A percentile compares a stretch with the other conserved stretches of the same genome.
These are phyloP conservation scores for Eriosoma lanigerum DNA, from an alignment of 1,140 invertebrate genomes.

Conservation along the genomic window DNA sequence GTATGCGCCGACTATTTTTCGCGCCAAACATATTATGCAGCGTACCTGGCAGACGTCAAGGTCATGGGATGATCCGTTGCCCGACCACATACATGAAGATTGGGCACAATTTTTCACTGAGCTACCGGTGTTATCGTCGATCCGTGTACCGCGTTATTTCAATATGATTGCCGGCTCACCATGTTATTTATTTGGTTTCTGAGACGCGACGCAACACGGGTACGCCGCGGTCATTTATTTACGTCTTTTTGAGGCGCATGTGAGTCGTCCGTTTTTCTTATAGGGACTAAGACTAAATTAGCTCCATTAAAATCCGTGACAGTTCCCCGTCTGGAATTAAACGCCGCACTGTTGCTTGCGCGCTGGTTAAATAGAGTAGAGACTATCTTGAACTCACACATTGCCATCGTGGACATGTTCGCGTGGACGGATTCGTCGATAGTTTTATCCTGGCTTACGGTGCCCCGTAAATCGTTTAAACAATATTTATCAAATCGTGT, in stretches of 20 bases:
- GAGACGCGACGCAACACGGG: background rate
- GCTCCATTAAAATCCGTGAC: conserved; percentile 53
- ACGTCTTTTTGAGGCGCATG: background rate
- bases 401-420: background rate
- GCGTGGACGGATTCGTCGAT: conserved; percentile 52
- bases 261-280: background rate
- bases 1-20: too few relatives aligned
- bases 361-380: conserved; percentile 52
- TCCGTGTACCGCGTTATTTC: too few relatives aligned
- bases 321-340: conserved; percentile 58
- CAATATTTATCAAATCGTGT: conserved; percentile 55
- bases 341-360: conserved; percentile 56
- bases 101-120: too few relatives aligned
- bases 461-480: conserved; percentile 52
- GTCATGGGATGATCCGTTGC: too few relatives aligned
- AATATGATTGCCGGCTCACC: too few relatives aligned
- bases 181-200: too few relatives aligned
- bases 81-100: too few relatives aligned
- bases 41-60: too few relatives aligned
- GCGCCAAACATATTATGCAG: too few relatives aligned
- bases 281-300: conserved; percentile 33
- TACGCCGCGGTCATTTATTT: background rate
- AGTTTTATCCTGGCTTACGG: conserved; percentile 53
- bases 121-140: too few relatives aligned
- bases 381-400: background rate